Evolutionary conservation across 2,888 invertebrate genomes (phyloP).

Genomic region (Petrolisthes manimaculis): DNA sequence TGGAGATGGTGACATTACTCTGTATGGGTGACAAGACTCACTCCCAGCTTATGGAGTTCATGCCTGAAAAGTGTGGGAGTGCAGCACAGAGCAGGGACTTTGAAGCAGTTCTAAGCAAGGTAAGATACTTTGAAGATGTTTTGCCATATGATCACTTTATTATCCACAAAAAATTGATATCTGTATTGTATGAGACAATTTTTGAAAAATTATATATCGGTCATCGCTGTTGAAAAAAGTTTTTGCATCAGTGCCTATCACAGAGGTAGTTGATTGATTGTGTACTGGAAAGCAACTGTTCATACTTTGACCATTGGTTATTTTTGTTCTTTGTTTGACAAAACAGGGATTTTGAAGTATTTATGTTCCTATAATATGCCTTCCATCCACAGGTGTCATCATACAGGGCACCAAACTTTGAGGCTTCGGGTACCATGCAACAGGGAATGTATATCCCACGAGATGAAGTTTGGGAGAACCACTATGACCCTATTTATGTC

Average conservation of each 20-base stretch:
- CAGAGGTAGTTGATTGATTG: no score
- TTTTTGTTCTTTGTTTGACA: no score
- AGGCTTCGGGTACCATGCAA: slow-evolving; percentile 79
- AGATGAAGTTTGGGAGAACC: slow-evolving; percentile 88
- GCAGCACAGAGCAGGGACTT: slow-evolving; percentile 86
- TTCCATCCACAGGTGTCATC: slow-evolving; percentile 77
- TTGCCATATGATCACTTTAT: not conserved
- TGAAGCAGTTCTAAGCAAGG: slow-evolving; percentile 85
- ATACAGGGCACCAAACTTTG: slow-evolving; percentile 90
- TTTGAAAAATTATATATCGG: not conserved
- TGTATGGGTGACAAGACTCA: slow-evolving; percentile 96
- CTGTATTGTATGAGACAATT: not conserved
- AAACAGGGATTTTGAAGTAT: no score
- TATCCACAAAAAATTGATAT: not conserved
- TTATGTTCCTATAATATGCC: no score
- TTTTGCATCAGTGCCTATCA: not conserved
- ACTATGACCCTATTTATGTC: slow-evolving; percentile 95
- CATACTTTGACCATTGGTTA: no score
- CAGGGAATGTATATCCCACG: slow-evolving; percentile 89
- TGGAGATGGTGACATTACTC: slow-evolving; percentile 93
- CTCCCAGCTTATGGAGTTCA: slow-evolving; percentile 92
- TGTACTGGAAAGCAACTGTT: no score
- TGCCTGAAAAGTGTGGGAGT: slow-evolving; percentile 96
- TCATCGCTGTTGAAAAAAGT: no score
- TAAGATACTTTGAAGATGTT: slow-evolving; percentile 68